A percentile compares a stretch with the other conserved stretches of the same genome.
Conservation (phyloP, 2,797 vertebrate genomes). For the Gouania willdenowi region DNA sequence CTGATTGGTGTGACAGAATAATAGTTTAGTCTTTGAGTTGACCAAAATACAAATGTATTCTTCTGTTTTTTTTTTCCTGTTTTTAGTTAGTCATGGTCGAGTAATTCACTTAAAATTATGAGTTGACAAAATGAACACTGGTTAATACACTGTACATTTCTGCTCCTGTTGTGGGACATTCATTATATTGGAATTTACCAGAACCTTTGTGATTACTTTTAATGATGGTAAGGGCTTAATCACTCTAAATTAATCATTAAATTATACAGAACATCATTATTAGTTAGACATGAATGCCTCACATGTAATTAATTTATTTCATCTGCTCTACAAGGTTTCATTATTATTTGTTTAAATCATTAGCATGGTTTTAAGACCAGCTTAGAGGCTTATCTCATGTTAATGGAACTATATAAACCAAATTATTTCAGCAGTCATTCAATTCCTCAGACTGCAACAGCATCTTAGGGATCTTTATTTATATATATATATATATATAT, state of each 20-base stretch:
- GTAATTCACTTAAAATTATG: no score
- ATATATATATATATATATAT: no score
- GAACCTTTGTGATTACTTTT: slow-evolving; percentile 41
- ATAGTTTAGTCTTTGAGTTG: no score
- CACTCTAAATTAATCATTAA: slow-evolving; percentile 42
- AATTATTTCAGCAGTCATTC: slow-evolving; percentile 28
- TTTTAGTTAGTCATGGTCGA: no score
- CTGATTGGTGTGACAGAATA: no score
- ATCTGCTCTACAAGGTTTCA: slow-evolving; percentile 4
- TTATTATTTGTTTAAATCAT: slow-evolving; percentile 50
- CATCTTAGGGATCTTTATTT: no score
- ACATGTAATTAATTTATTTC: slow-evolving; percentile 26
- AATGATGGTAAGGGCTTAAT: slow-evolving; percentile 54
- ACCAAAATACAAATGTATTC: no score
- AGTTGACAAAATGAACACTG: no score
- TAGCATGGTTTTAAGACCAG: slow-evolving; percentile 36
- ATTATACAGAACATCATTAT: slow-evolving; percentile 35
- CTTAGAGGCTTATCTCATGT: slow-evolving; percentile 27
- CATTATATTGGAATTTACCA: slow-evolving; percentile 19
- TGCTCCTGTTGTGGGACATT: no score
- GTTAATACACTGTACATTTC: no score
- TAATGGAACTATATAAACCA: slow-evolving; percentile 24
- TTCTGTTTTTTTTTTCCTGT: no score
- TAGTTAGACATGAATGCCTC: slow-evolving; percentile 50
- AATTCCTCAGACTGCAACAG: no score